phyloP scores from a whole-genome alignment of 2,888 invertebrate species.

The Icerya purchasi region DNA sequence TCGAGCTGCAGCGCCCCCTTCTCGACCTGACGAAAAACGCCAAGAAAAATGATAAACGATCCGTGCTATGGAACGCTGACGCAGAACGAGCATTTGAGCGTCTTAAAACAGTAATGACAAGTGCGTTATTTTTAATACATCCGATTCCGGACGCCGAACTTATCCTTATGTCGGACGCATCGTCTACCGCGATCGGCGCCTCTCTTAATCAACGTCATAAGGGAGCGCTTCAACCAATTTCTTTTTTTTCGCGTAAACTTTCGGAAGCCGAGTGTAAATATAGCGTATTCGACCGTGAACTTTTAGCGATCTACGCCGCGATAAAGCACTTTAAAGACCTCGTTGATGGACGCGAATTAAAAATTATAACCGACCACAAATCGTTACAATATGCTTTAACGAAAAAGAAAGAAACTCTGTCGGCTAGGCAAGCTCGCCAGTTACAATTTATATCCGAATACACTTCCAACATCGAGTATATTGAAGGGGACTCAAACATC shows the following conservation, averaged over 20 bases:
- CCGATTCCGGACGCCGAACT: constrained; percentile 21
- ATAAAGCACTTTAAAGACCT: constrained; percentile 12
- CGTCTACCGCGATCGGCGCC: constrained; percentile 24
- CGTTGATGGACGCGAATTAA: constrained; percentile 15
- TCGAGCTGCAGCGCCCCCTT: not conserved
- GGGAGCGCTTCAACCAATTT: constrained; percentile 4
- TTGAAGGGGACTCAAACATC: constrained; percentile 11
- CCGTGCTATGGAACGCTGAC: constrained; percentile 16
- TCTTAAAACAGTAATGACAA: constrained; percentile 20
- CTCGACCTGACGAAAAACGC: not conserved
- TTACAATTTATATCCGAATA: constrained; percentile 12
- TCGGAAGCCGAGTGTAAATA: not conserved
- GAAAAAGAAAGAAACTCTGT: constrained; percentile 5
- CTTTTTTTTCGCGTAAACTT: constrained; percentile 13
- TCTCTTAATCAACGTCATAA: constrained; percentile 22
- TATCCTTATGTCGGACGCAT: constrained; percentile 23
- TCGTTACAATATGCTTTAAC: constrained; percentile 13
- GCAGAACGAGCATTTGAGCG: constrained; percentile 17
- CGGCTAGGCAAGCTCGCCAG: constrained; percentile 10
- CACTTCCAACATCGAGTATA: no score
- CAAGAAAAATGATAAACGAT: constrained; percentile 17
- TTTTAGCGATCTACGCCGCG: not conserved
- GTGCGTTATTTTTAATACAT: constrained; percentile 22
- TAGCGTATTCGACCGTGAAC: constrained; percentile 6
- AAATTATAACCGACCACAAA: constrained; percentile 14